Evolutionary conservation across 2,797 vertebrate genomes (phyloP), one percentile per base, ranked within the genome.

Genomic region (Mus caroli): DNA sequence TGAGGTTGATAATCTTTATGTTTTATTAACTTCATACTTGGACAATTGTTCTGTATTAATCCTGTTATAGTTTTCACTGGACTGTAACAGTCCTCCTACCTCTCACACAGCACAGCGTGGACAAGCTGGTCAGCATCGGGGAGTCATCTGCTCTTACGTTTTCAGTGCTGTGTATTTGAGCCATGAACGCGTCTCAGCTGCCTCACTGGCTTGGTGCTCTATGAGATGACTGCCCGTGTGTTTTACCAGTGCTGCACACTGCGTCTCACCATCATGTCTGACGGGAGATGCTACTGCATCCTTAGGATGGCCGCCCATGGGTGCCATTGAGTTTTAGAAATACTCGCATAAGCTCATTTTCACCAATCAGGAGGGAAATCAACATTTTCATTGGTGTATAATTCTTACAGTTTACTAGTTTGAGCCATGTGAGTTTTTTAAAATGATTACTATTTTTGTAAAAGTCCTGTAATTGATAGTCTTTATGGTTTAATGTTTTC

Each of bases 401-500:
- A 80, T 91, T 82, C 67, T 88, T 87, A 92, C 46, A 85, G 28
- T 88, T 26, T 12, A 6, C 40, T 78, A 75, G 4, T 82, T 86
- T 31, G 90, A 52, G 43, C 84, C 93, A 91, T 73, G 84, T 92
- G 62, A 88, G 37, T 76, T 96, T 92, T 96, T 92, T 89, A 78
- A 93, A 93, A 54, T 89, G 58, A 69, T 92, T 76, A 69, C 76
- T 92, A 92, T 97, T 97, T 97, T 97, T 95, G 76, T 90, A 90
- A 92, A 86, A 43, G 94, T 91, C 77, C 15, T 12, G 76, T 92
- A 80, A 94, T 71, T 69, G 64, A 94, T 94, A 40, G 82, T 94
- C 77, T 76, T n/a, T 94, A 86, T 97, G 89, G 84, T 96, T 90
- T 54, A 58, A 93, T 95, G 95, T 97, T 97, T 98, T 96, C 95